Percentiles rank a stretch among this genome's conserved stretches.
phyloP scores from a whole-genome alignment of 1,140 invertebrate genomes.

The Centruroides sculpturatus region DNA sequence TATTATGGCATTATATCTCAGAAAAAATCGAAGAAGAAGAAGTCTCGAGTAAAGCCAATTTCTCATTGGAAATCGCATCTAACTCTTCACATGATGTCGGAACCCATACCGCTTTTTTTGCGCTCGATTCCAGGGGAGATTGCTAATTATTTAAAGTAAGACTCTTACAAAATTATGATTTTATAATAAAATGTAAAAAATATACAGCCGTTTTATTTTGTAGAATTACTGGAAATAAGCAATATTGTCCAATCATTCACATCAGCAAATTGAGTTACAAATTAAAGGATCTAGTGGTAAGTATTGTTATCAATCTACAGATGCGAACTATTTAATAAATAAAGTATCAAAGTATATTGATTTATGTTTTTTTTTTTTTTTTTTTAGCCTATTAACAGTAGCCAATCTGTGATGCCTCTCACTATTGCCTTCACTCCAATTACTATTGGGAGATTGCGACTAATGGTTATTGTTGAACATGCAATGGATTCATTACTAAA shows the following conservation, averaged over 20 bases:
- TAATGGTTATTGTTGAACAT: conserved; percentile 50
- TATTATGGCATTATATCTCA: too few species aligned
- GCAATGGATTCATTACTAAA: conserved; percentile 53
- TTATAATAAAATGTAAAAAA: too few species aligned
- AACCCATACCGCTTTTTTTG: conserved; percentile 20
- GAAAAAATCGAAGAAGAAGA: too few species aligned
- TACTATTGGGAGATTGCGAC: conserved; percentile 36
- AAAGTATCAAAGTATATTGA: too few species aligned
- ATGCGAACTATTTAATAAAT: too few species aligned
- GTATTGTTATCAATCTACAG: too few species aligned
- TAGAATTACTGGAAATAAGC: neutral
- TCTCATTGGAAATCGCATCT: conserved; percentile 16
- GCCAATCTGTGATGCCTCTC: conserved; percentile 25
- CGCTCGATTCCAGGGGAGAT: conserved; percentile 7
- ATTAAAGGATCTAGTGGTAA: conserved; percentile 38
- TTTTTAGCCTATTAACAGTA: conserved; percentile 30
- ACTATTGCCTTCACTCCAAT: conserved; percentile 33
- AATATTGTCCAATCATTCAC: conserved; percentile 54
- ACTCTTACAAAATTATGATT: too few species aligned
- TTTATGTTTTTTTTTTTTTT: too few species aligned
- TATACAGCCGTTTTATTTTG: too few species aligned
- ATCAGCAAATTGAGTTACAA: conserved; percentile 67
- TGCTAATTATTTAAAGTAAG: neutral
- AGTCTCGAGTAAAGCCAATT: neutral
- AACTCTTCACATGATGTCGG: conserved; percentile 3